Percentiles rank a stretch among this genome's conserved stretches.
Conservation (phyloP, 64 coral and sea anemone genomes). For the Montipora efflorescens region DNA sequence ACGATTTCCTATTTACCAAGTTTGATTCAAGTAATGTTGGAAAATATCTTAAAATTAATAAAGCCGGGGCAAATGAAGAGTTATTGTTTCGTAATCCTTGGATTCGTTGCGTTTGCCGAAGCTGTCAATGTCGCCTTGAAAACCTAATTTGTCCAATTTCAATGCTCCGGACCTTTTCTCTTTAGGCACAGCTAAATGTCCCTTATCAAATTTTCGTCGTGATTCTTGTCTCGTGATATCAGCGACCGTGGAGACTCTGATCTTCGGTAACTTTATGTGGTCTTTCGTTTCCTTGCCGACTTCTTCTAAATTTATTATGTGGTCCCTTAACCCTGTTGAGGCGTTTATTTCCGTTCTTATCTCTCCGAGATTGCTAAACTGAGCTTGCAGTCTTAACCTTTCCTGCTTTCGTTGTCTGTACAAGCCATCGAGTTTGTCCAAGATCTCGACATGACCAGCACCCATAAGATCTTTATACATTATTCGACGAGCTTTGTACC, state of each 20-base stretch:
- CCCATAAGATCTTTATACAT: slow-evolving; percentile 66
- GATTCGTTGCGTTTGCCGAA: neutral
- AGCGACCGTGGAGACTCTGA: slow-evolving; percentile 11
- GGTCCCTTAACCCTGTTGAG: slow-evolving; percentile 9
- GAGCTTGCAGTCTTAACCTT: slow-evolving; percentile 36
- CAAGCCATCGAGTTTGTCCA: slow-evolving; percentile 75
- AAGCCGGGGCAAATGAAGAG: neutral
- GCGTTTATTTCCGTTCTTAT: slow-evolving; percentile 32
- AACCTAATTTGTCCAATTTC: neutral
- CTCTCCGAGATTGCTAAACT: slow-evolving; percentile 57
- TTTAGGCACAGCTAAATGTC: slow-evolving; percentile 11
- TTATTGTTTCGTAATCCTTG: neutral
- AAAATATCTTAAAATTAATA: neutral
- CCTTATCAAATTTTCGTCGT: slow-evolving; percentile 1
- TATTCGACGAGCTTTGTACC: slow-evolving; percentile 70
- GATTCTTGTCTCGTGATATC: slow-evolving; percentile 10
- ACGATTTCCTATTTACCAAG: neutral
- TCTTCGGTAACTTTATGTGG: slow-evolving; percentile 20
- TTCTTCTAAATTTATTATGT: neutral
- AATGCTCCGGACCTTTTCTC: slow-evolving; percentile 5
- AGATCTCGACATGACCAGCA: slow-evolving; percentile 48
- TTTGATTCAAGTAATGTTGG: neutral
- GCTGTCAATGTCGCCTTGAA: neutral
- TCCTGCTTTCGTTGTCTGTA: slow-evolving; percentile 73
- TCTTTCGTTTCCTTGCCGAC: slow-evolving; percentile 32